Evolutionary conservation across 2,888 invertebrate species (phyloP).

Genomic region (Pandemis heparana): DNA sequence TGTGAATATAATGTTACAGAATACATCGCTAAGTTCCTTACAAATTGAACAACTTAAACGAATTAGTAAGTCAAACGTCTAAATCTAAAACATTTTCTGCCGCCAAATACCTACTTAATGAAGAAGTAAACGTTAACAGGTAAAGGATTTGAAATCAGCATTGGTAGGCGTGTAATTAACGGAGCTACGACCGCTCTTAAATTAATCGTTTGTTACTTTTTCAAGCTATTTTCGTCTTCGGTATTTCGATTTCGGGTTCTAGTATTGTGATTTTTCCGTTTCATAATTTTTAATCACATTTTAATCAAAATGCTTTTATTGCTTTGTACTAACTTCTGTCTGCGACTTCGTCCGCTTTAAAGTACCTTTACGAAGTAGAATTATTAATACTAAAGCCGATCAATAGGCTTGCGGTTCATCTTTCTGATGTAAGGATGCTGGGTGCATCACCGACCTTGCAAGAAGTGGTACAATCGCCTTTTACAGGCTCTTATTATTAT

Average conservation of each 20-base stretch:
- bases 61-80: neutral
- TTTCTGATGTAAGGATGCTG: too few relatives aligned
- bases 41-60: neutral
- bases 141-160: constrained; percentile 6
- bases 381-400: too few relatives aligned
- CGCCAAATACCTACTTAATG: neutral
- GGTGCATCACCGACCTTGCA: too few relatives aligned
- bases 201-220: constrained; percentile 8
- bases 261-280: neutral
- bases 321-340: neutral
- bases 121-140: constrained; percentile 5
- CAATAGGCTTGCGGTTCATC: too few relatives aligned
- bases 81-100: constrained; percentile 1
- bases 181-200: neutral
- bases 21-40: neutral
- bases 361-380: too few relatives aligned
- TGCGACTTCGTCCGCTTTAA: neutral
- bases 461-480: too few relatives aligned
- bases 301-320: neutral
- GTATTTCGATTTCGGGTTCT: neutral
- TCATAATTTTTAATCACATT: neutral
- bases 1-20: neutral
- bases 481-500: too few relatives aligned
- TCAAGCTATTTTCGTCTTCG: neutral
- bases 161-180: constrained; percentile 5